Base-by-base conservation (phyloP, 2,113 vertebrate species). In the Ranitomeya imitator region DNA sequence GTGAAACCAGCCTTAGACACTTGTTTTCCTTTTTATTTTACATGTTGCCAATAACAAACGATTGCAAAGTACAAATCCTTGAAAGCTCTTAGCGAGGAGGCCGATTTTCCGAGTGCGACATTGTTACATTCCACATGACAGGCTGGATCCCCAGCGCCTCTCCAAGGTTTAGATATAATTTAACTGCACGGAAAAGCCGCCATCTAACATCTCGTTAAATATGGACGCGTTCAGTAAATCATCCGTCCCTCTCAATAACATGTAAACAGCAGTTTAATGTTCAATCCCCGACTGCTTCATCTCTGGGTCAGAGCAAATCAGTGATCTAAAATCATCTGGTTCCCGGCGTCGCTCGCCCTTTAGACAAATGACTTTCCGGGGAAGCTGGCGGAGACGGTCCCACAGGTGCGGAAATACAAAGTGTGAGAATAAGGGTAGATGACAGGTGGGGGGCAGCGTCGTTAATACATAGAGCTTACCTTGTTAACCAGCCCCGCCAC, bases 211-310 rank as follows among this genome's bases (percentile, higher is more conserved):
- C 21, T 85, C 15, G 73, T 61, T 76, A 74, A 31, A 0, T 18
- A 37, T 59, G 67, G 55, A 59, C 61, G 45, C 12, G 73, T 86
- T 86, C 55, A 79, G 26, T 23, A 61, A 61, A 86, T 85, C 26
- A 19, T 6, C 55, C 23, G 59, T 81, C 59, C 61, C 61, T 67
- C 85, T 57, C 76, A 78, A 63, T 61, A 61, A 54, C 13, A 79
- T 87, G 77, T 80, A 87, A 81, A 87, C 86, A 81, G 21, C 65
- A 37, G 61, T 87, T 82, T 87, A 60, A 73, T 82, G 79, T 26
- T 82, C 82, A 60, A 82, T 82, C 65, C 86, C 67, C 54, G 10
- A 15, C 52, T 23, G 85, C 45, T 55, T 37, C 14, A 51, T 82
- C 79, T 87, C 63, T 54, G 54, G 78, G 86, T 73, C 65, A 87